Evolutionary conservation across 1,140 invertebrate genomes (phyloP).

Genomic region (Drosophila repletoides): DNA sequence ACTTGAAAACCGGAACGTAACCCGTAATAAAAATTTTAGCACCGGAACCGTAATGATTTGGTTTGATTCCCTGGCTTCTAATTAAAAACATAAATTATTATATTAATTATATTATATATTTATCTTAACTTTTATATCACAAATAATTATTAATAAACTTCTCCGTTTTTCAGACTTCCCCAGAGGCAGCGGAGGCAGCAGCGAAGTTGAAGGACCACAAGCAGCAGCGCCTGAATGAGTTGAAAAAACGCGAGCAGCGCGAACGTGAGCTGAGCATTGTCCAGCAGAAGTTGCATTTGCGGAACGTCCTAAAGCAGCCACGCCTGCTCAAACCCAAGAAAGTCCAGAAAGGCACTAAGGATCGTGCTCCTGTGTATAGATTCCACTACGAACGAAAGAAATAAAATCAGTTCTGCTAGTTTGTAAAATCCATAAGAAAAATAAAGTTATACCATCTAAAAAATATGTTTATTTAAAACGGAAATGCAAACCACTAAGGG

Average conservation of each 20-base stretch:
- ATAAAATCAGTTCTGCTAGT: constrained; percentile 64
- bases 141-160: too few species aligned
- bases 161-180: too few species aligned
- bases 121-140: too few species aligned
- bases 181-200: constrained; percentile 85
- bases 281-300: constrained; percentile 92
- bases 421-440: background rate
- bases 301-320: constrained; percentile 88
- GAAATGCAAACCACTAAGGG: too few species aligned
- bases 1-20: too few species aligned
- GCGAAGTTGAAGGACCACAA: constrained; percentile 64
- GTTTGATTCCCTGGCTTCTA: too few species aligned
- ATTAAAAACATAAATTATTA: too few species aligned
- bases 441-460: background rate
- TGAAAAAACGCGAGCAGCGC: constrained; percentile 91
- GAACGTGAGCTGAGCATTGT: constrained; percentile 91
- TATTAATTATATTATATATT: too few species aligned
- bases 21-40: too few species aligned
- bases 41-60: too few species aligned
- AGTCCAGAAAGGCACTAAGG: constrained; percentile 87
- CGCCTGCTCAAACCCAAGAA: constrained; percentile 87
- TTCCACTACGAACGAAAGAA: constrained; percentile 94
- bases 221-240: constrained; percentile 87
- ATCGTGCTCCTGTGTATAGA: constrained; percentile 90
- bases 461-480: too few species aligned